Evolutionary conservation across 2,888 invertebrate species (phyloP).

Genomic region (Caprella mutica): DNA sequence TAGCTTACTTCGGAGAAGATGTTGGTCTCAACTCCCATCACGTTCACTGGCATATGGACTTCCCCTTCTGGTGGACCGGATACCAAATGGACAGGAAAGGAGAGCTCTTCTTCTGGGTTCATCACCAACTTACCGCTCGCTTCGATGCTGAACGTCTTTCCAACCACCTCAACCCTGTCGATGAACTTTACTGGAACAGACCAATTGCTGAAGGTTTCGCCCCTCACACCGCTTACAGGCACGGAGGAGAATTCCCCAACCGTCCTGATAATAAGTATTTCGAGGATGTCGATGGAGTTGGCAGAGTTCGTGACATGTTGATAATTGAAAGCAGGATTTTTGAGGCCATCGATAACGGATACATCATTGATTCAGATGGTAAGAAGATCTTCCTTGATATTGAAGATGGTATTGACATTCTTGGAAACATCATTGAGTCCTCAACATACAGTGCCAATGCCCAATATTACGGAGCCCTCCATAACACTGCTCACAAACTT

Average conservation of each 20-base stretch:
- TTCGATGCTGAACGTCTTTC: conserved; percentile 38
- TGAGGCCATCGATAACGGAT: conserved; percentile 50
- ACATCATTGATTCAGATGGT: conserved; percentile 37
- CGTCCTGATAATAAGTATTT: conserved; percentile 36
- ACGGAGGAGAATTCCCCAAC: conserved; percentile 46
- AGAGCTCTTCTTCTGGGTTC: conserved; percentile 37
- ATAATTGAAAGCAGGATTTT: conserved; percentile 48
- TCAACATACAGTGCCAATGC: conserved; percentile 34
- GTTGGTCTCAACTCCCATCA: conserved; percentile 38
- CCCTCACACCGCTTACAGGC: conserved; percentile 51
- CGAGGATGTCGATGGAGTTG: conserved; percentile 35
- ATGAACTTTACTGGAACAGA: conserved; percentile 36
- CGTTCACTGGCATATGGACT: conserved; percentile 39
- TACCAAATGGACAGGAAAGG: conserved; percentile 37
- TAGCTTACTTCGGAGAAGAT: conserved; percentile 39
- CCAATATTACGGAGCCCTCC: conserved; percentile 37
- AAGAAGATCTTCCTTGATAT: conserved; percentile 28
- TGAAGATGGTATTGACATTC: conserved; percentile 34
- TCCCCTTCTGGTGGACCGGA: conserved; percentile 37
- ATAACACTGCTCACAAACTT: conserved; percentile 37
- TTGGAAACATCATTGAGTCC: conserved; percentile 35
- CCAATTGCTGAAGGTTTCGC: conserved; percentile 45
- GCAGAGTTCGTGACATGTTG: conserved; percentile 36
- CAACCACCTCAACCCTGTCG: conserved; percentile 35
- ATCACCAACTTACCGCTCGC: conserved; percentile 36